Evolutionary conservation across 2,888 invertebrate genomes (phyloP).

Genomic region (Pheosia gnoma): DNA sequence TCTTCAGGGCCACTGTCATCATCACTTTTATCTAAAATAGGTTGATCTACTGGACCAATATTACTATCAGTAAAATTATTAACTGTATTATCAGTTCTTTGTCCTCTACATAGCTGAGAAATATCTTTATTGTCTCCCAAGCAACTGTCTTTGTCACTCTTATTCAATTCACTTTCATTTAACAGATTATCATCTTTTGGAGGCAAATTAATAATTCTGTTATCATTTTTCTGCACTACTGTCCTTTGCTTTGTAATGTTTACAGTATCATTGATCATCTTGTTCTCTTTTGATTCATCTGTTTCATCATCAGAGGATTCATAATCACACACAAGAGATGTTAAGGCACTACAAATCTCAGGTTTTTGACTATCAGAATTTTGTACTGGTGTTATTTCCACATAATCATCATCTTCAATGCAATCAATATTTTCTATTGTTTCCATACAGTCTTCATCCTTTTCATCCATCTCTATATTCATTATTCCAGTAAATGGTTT

Average conservation of each 20-base stretch:
- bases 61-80: neutral
- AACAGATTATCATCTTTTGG: slow-evolving; percentile 21
- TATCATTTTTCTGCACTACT: neutral
- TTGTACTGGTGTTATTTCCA: slow-evolving; percentile 17
- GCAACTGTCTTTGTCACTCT: slow-evolving; percentile 23
- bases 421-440: slow-evolving; percentile 38
- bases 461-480: slow-evolving; percentile 51
- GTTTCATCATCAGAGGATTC: slow-evolving; percentile 76
- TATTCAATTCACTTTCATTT: slow-evolving; percentile 20
- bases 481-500: slow-evolving; percentile 79
- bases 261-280: slow-evolving; percentile 4
- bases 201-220: neutral
- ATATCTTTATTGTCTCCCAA: slow-evolving; percentile 29
- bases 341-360: slow-evolving; percentile 80
- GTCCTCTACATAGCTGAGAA: neutral
- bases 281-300: slow-evolving; percentile 17
- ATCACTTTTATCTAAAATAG: slow-evolving; percentile 24
- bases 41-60: slow-evolving; percentile 24
- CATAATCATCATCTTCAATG: slow-evolving; percentile 70
- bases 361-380: slow-evolving; percentile 37
- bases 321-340: slow-evolving; percentile 84
- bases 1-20: slow-evolving; percentile 29
- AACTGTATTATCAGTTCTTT: neutral
- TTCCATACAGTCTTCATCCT: slow-evolving; percentile 32
- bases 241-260: neutral